Base-by-base conservation (phyloP, 2,113 vertebrate species). In the Coreoperca whiteheadi region DNA sequence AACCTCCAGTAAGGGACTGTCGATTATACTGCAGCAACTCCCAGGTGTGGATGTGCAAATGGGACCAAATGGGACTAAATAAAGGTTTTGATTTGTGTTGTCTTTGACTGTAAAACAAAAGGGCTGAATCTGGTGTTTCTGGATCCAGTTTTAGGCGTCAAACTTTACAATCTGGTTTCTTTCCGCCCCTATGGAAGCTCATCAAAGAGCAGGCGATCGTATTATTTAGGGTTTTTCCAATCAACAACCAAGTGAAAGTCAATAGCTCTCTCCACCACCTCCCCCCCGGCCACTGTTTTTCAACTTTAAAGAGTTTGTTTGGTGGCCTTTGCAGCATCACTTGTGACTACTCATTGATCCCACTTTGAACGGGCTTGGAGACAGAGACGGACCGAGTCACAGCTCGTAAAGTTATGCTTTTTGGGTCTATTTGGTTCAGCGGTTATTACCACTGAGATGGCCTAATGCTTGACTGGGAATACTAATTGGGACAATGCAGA, bases 351-450 rank as follows among this genome's bases (percentile, higher is more conserved):
- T 76, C 79, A 81, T 86, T 82, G 90, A 92, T 77, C 86, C 65
- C 56, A 50, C 68, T 51, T 74, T 59, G 78, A 78, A 65, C 23
- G 51, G 79, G 37, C 70, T 56, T 77, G 74, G 81, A 86, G 73
- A 83, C 61, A 59, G 68, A 82, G 85, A 77, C 69, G 16, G 85
- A 79, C 70, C 37, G 60, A 82, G 85, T 90, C 87, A 86, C 91
- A 92, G 92, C 90, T 89, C 79, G n/a, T 94, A 81, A 91, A 91
- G 43, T 63, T 37, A 4, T 37, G 61, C 37, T 70, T 66, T 79
- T 73, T 77, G 71, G 41, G 64, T 82, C 54, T 80, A 48, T 50
- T 67, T 79, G 69, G 43, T 85, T 14, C 56, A 10, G 41, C 30
- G 32, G 67, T 84, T 70, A 90, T 88, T 84, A 74, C 82, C 61